A percentile compares a stretch with the other conserved stretches of the same genome.
phyloP scores from a whole-genome alignment of 2,888 invertebrate genomes.

The Amphipyra berbera region DNA sequence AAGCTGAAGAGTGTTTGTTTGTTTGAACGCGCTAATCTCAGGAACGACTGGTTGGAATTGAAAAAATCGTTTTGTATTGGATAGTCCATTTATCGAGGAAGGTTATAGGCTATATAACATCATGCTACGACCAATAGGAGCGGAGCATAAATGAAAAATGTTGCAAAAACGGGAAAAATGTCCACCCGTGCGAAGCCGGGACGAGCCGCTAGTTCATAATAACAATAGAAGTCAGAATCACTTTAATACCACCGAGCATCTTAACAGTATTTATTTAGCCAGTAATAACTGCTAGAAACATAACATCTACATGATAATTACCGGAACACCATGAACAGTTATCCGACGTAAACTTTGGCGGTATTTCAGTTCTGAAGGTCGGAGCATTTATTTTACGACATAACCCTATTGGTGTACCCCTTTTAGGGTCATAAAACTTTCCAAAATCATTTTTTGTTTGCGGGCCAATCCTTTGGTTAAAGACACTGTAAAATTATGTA shows the following conservation, averaged over 20 bases:
- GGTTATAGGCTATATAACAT: too few relatives aligned
- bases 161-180: too few relatives aligned
- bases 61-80: too few relatives aligned
- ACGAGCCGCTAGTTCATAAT: too few relatives aligned
- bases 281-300: constrained; percentile 36
- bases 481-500: constrained; percentile 22
- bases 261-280: constrained; percentile 36
- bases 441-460: constrained; percentile 72
- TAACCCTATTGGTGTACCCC: constrained; percentile 73
- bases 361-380: constrained; percentile 65
- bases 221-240: too few relatives aligned
- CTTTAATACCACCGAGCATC: neutral
- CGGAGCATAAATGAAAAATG: too few relatives aligned
- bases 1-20: too few relatives aligned
- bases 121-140: too few relatives aligned
- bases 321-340: constrained; percentile 69
- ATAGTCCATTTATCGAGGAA: too few relatives aligned
- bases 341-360: constrained; percentile 69
- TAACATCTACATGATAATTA: constrained; percentile 58
- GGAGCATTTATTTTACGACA: constrained; percentile 80
- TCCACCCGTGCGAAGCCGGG: too few relatives aligned
- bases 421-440: constrained; percentile 86
- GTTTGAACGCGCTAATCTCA: too few relatives aligned
- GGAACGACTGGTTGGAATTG: too few relatives aligned
- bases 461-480: constrained; percentile 12